Evolutionary conservation across 2,797 vertebrate species (phyloP), one percentile per base, ranked within the genome.

Genomic region (Pogonophryne albipinna): DNA sequence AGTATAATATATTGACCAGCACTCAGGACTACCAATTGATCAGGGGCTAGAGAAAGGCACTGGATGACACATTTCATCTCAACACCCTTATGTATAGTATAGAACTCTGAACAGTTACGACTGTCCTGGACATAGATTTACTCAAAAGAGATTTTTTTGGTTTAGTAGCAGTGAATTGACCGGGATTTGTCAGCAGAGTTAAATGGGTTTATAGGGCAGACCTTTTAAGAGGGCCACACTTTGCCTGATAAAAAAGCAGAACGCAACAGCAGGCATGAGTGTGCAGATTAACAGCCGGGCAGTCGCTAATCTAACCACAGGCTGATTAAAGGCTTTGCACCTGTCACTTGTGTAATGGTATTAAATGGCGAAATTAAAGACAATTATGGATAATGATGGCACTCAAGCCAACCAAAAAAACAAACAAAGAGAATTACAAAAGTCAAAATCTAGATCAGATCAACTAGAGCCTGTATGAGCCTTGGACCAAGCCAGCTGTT

Each of bases 251-350:
- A 83, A 86, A 86, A 83, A 80, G 67, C 74, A 65, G 75, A 81
- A 64, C 2, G 41, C 70, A 75, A 81, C 88, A 89, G 87, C 83
- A 83, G 86, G 88, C 71, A 66, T 67, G 78, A 83, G 74, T 87
- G 56, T 2, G 63, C 83, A 88, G 85, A 90, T 90, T 91, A 93
- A 85, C 85, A 68, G 71, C 51, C 52, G 45, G 79, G 61, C 59
- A 50, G 74, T 64, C 60, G 66, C 82, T 89, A 69, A 89, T 68
- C 88, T 76, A 89, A 87, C 87, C 74, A 75, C 71, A 75, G 88
- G 87, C 80, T 87, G 89, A 92, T 94, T 91, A 94, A 93, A 92
- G 89, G 91, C 88, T 94, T 90, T 93, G 80, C 93, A 94, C 90
- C 93, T 92, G 93, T 92, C 89, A 78, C 86, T 93, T 91, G 66